Evolutionary conservation across 2,113 vertebrate species (phyloP), one percentile per base, ranked within the genome.

Genomic region (Forbesichthys agassizii): DNA sequence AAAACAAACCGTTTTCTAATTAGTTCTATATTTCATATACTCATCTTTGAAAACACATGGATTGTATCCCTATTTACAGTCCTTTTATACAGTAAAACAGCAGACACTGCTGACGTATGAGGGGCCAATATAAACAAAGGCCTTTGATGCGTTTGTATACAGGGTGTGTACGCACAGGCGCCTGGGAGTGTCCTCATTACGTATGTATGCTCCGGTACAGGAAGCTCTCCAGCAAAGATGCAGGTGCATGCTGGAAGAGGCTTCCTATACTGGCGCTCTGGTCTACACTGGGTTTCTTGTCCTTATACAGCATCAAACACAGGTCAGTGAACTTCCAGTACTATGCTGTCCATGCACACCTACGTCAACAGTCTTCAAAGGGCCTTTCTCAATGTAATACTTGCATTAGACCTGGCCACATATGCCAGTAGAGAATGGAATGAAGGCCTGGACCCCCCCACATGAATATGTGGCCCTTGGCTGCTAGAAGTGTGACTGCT

Each of bases 131-230:
- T 85, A 68, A 87, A 88, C 82, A 70, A 74, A 36, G 63, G 56
- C 33, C 88, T 91, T 90, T 90, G 88, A 86, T 74, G 83, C 68
- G 10, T 85, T 88, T 86, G 79, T 82, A 59, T 85, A 88, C 74
- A 66, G 27, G 53, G 55, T 74, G 73, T 69, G 42, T 27, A 63
- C 74, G 60, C 68, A 74, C 66, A 70, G 76, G 60, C 78, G 70
- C 77, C 61, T 61, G 80, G 84, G 73, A 84, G 57, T 9, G 63
- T 65, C 48, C 13, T 6, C 9, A 68, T 75, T 80, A 46, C 73
- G 56, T 86, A 73, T 60, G 63, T 36, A 55, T 55, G 60, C 81
- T 79, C n/a, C 13, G 18, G 66, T 79, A 66, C 54, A 74, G 66
- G 80, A 90, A 88, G 77, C 63, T 46, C 68, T 71, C 80, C 79